Conservation (phyloP, 2,888 invertebrate species). For the Nomada fucata region DNA sequence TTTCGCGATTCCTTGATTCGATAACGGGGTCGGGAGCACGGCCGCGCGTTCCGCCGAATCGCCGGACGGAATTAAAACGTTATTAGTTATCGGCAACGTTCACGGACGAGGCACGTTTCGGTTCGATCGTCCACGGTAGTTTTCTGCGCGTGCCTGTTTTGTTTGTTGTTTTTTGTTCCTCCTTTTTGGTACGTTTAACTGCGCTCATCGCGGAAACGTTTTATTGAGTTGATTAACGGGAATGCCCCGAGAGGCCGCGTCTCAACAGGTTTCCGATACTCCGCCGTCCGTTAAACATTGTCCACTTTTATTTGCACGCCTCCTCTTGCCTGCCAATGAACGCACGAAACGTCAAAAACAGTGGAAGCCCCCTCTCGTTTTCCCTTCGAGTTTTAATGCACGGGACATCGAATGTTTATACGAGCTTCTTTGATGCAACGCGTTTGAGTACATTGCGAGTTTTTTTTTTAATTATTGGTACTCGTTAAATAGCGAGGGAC, state of each 20-base stretch:
- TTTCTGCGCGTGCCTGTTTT: background rate
- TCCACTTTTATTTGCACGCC: background rate
- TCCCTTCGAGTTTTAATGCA: slow-evolving; percentile 8
- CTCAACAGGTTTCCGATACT: slow-evolving; percentile 51
- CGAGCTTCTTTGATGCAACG: too few relatives aligned
- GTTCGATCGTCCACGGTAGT: background rate
- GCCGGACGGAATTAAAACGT: slow-evolving; percentile 27
- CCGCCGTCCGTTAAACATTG: background rate
- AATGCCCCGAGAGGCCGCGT: slow-evolving; percentile 9
- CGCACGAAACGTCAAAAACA: slow-evolving; percentile 5
- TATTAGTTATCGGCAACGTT: slow-evolving; percentile 26
- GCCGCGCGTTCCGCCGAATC: background rate
- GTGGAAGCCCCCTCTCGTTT: slow-evolving; percentile 3
- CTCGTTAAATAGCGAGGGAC: too few relatives aligned
- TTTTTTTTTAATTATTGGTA: too few relatives aligned
- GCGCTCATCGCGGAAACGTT: slow-evolving; percentile 7
- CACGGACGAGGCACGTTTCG: background rate
- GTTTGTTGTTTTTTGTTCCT: background rate
- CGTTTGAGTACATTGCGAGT: too few relatives aligned
- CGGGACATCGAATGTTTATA: too few relatives aligned
- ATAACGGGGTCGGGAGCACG: slow-evolving; percentile 14
- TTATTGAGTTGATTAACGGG: slow-evolving; percentile 49
- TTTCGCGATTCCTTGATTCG: slow-evolving; percentile 43
- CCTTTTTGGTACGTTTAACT: background rate
- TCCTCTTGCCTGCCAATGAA: background rate